Evolutionary conservation across 2,888 invertebrate genomes (phyloP), one percentile per base, ranked within the genome.

Genomic region (Nemotelus nigrinus): DNA sequence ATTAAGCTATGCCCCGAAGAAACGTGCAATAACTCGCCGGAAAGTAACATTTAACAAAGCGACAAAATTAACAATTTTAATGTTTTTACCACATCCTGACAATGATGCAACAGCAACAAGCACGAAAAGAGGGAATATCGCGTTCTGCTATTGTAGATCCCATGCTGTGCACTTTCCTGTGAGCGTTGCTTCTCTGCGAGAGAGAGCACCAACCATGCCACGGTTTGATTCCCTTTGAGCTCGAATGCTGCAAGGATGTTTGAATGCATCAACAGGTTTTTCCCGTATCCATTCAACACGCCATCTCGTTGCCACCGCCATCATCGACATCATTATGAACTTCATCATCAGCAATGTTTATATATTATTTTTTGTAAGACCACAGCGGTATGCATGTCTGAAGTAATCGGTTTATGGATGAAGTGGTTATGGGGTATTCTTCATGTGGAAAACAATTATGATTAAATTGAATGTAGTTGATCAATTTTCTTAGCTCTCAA

Each of bases 41-140:
- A 74, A 74, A 60, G 74, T 63, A 74, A 60, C 74, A 74, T 74
- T 74, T 74, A 74, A 74, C 63, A 74, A 74, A 74, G 63, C 63
- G 74, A 74, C 74, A 60, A 74, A 74, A 74, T 74, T 74, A 74
- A 74, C 74, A 74, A 74, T 74, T 74, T 74, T 74, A 74, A 74
- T 74, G 74, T 74, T 74, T 63, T 63, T 74, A 63, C 74, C 74
- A 74, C 74, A 60, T 74, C 74, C 74, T 63, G 63, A 63, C 41
- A 60, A 50, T 25, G 25, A 25, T 50, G 58, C 41, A 63, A n/a
- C 50, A 44, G 70, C 43, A 53, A 53, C 47, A 55, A 70, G 53
- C 48, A n/a, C 10, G 57, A 63, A 39, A 41, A 50, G 68, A 8
- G 65, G 6, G 58, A 71, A n/a, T 39, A 58, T 50, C 63, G 63